phyloP scores from a whole-genome alignment of 2,113 vertebrate genomes.

The Lampris megalopsis region DNA sequence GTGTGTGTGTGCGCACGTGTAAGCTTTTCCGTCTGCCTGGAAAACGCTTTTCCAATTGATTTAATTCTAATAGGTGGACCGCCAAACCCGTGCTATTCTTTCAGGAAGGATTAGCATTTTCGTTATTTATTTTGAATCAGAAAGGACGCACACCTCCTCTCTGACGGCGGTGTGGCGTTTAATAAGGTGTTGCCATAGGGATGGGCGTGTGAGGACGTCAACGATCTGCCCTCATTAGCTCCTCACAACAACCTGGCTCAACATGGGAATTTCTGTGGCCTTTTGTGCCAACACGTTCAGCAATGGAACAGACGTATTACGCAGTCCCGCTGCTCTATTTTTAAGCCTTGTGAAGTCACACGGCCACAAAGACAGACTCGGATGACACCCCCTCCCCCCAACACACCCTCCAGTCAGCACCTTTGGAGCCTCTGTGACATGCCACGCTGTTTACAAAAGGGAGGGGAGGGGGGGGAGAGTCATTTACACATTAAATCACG shows the following conservation, averaged over 20 bases:
- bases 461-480: background rate
- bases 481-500: conserved; percentile 15
- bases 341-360: conserved; percentile 69
- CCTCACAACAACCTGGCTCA: conserved; percentile 63
- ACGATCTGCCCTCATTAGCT: conserved; percentile 65
- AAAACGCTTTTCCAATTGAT: background rate
- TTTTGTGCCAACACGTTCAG: conserved; percentile 61
- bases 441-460: conserved; percentile 5
- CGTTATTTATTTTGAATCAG: conserved; percentile 22
- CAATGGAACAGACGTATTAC: conserved; percentile 63
- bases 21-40: too few relatives aligned
- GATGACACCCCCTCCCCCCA: conserved; percentile 45
- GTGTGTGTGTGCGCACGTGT: background rate
- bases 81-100: conserved; percentile 23
- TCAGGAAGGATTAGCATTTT: conserved; percentile 25
- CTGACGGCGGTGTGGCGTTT: conserved; percentile 61
- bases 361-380: conserved; percentile 41
- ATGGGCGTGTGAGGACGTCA: conserved; percentile 71
- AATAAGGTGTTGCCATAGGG: conserved; percentile 64
- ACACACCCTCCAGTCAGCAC: conserved; percentile 16
- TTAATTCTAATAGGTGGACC: conserved; percentile 16
- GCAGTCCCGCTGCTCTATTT: conserved; percentile 56
- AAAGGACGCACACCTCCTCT: conserved; percentile 27
- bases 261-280: conserved; percentile 66
- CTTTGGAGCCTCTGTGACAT: background rate